phyloP scores from a whole-genome alignment of 2,888 invertebrate genomes.

The Masnerella sp. region DNA sequence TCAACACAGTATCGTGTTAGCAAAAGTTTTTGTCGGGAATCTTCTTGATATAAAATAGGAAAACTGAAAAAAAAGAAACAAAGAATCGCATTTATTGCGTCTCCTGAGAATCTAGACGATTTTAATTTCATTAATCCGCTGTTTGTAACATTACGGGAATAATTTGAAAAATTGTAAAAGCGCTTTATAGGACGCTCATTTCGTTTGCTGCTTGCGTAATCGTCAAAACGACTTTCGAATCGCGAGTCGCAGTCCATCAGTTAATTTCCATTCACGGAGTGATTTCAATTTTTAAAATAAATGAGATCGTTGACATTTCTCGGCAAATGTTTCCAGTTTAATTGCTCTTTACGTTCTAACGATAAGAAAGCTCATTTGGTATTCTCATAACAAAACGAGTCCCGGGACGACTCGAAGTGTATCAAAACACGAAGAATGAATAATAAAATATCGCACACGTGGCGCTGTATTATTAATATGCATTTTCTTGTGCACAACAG shows the following conservation, averaged over 20 bases:
- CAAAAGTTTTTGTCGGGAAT: not conserved
- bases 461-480: no score
- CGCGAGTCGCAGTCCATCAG: not conserved
- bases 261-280: constrained; percentile 23
- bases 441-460: no score
- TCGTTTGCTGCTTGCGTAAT: not conserved
- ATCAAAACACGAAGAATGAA: constrained; percentile 29
- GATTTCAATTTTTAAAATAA: constrained; percentile 13
- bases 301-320: constrained; percentile 24
- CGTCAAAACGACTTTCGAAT: not conserved
- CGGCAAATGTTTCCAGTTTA: constrained; percentile 16
- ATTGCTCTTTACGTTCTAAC: constrained; percentile 32
- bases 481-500: no score
- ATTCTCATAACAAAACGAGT: constrained; percentile 24
- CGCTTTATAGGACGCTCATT: no score
- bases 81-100: no score
- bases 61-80: no score
- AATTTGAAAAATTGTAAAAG: no score
- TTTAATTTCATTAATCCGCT: no score
- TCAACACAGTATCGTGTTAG: not conserved
- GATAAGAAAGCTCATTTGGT: constrained; percentile 32
- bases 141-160: no score
- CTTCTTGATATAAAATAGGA: not conserved
- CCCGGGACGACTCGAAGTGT: not conserved
- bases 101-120: no score